Evolutionary conservation across 2,113 vertebrate genomes (phyloP).

Genomic region (Halcyon senegalensis): DNA sequence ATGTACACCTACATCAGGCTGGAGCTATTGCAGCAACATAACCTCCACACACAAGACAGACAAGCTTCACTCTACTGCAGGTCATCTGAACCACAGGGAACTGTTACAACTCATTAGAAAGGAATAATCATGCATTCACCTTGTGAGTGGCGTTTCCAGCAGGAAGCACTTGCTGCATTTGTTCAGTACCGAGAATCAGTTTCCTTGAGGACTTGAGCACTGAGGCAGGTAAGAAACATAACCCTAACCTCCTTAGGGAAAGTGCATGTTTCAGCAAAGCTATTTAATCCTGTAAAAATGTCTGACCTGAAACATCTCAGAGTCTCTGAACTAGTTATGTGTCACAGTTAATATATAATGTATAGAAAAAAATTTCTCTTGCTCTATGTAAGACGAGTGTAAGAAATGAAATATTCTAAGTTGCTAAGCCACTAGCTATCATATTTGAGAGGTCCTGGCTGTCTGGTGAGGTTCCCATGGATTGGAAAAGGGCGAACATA

Average conservation of each 20-base stretch:
- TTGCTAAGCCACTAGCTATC: no score
- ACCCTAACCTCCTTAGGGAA: neutral
- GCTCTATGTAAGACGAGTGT: neutral
- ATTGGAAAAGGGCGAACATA: no score
- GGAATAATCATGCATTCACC: neutral
- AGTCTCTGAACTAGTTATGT: neutral
- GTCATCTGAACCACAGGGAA: neutral
- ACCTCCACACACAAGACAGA: neutral
- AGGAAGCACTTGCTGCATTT: neutral
- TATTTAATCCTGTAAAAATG: neutral
- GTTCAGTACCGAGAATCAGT: neutral
- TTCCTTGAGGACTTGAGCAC: neutral
- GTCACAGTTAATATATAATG: neutral
- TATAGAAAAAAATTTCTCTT: neutral
- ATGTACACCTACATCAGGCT: neutral
- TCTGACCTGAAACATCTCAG: neutral
- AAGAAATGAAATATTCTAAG: neutral
- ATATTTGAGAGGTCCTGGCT: no score
- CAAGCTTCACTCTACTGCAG: neutral
- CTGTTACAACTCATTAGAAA: neutral
- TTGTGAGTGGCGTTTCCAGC: accelerated
- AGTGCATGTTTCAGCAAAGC: neutral
- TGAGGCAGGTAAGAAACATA: neutral
- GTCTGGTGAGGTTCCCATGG: no score
- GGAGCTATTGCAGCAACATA: neutral